Evolutionary conservation across 2,113 vertebrate species (phyloP), one percentile per base, ranked within the genome.

Genomic region (Phylloscopus trochiloides): DNA sequence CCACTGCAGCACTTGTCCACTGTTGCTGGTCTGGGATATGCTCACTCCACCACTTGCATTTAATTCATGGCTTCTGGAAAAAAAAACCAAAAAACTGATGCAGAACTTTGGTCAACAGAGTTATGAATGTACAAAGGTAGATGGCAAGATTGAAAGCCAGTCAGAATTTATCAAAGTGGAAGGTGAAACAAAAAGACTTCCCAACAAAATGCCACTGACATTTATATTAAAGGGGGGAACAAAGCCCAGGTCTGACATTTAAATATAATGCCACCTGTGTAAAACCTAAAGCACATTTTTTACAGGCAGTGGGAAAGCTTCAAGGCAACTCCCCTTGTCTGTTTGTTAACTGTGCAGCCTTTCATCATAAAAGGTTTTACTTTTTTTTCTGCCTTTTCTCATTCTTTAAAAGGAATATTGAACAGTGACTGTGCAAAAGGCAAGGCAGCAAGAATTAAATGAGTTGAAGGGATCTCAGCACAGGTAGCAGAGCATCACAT

Each of bases 181-280:
- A 92, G 76, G 76, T 67, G 91, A 95, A 91, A 96, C 77, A 76
- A 63, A 90, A 91, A 86, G 48, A 54, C 73, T 91, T 91, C 72
- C 76, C 68, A 79, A 47, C 36, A 96, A 94, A 96, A 94, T 79
- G 68, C 61, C 51, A 59, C 75, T 81, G 81, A 95, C 92, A 72
- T 94, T 97, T 95, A 36, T 80, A 94, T 81, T 91, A 70, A 90
- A 91, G 38, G 24, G 31, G 43, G 18, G 54, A 87, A 67, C n/a
- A 71, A 93, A 90, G 74, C 86, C 74, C 58, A 87, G 73, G 58
- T 70, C 31, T 96, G 95, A 97, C 96, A 97, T 95, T 97, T 96
- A 70, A 94, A 97, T 92, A 57, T 88, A 94, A 94, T 72, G 82
- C 72, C 62, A 85, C 88, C 87, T 47, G 28, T 47, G 75, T 58